Base-by-base conservation (phyloP, 2,797 vertebrate genomes). In the Tangara arthus region DNA sequence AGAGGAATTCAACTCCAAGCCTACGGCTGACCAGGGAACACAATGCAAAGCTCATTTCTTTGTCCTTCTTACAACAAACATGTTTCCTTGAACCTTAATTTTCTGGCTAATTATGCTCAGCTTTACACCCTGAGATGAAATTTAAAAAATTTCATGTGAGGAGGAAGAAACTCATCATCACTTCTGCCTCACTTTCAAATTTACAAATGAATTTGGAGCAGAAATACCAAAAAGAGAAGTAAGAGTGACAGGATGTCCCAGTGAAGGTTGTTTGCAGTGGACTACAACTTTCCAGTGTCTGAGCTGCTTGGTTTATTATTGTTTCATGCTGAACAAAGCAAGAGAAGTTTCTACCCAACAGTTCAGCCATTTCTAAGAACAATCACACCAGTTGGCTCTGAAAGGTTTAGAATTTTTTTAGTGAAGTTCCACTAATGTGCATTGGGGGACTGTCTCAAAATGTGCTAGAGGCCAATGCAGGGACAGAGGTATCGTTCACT, bases 401-500 rank as follows among this genome's bases (percentile, higher is more conserved):
- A 91, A 93, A 79, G 47, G 77, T 57, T 96, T 76, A 6, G 28
- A 46, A 35, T 49, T 26, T 44, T 86, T 92, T 94, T 35, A 53
- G 59, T 70, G 69, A 90, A 94, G 57, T 84, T 90, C 82, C 30
- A 70, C 69, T 92, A 92, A 86, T 89, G 77, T 86, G 76, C 91
- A 72, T 1, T 93, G 95, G 37, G 91, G 87, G 87, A 94, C 69
- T 53, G 66, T 35, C 92, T 97, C 89, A 86, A 94, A 96, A 94
- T 69, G 89, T 82, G 69, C 82, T 76, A 70, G 89, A 94, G 95
- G 95, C 95, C 93, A 96, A 10, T 15, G 23, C 75, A 65, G 95
- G 93, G 93, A 94, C 84, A 91, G 94, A 96, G 91, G 96, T 96
- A 95, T 95, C 95, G 80, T 97, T 96, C 95, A 96, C 55, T 94